Evolutionary conservation across 2,888 invertebrate species (phyloP).

Genomic region (Microctonus hyperodae): DNA sequence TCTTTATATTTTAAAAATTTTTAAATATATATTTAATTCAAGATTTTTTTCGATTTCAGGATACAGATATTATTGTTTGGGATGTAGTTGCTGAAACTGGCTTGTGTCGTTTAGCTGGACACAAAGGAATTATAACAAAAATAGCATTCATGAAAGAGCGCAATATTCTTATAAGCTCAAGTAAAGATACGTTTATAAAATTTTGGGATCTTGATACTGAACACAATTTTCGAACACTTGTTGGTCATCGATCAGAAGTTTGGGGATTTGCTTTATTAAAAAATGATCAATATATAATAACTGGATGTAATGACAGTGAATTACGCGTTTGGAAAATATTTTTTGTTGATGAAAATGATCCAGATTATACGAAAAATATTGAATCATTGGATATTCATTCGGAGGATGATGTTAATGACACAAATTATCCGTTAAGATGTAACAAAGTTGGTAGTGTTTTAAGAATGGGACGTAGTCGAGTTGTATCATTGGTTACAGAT

Average conservation of each 20-base stretch:
- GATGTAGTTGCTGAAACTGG: conserved; percentile 94
- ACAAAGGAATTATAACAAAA: conserved; percentile 89
- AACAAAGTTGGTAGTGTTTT: conserved; percentile 81
- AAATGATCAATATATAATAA: conserved; percentile 83
- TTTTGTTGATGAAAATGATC: conserved; percentile 64
- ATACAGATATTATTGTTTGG: conserved; percentile 94
- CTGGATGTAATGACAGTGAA: conserved; percentile 85
- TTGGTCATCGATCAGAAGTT: conserved; percentile 87
- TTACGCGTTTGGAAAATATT: conserved; percentile 84
- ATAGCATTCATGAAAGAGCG: conserved; percentile 75
- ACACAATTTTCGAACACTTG: conserved; percentile 94
- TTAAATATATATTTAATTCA: too few relatives aligned
- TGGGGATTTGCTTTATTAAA: conserved; percentile 84
- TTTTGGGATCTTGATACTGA: conserved; percentile 97
- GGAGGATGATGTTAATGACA: conserved; percentile 67
- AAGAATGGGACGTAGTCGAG: conserved; percentile 80
- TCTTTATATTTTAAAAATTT: too few relatives aligned
- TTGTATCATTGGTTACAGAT: conserved; percentile 79
- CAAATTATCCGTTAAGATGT: conserved; percentile 75
- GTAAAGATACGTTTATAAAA: conserved; percentile 94
- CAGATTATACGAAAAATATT: conserved; percentile 62
- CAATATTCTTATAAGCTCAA: conserved; percentile 78
- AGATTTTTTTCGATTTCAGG: conserved; percentile 66
- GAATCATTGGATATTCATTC: conserved; percentile 65
- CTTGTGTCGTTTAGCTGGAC: conserved; percentile 86